phyloP scores from a whole-genome alignment of 1,140 invertebrate species.

The Pseudachorutes palmiensis region DNA sequence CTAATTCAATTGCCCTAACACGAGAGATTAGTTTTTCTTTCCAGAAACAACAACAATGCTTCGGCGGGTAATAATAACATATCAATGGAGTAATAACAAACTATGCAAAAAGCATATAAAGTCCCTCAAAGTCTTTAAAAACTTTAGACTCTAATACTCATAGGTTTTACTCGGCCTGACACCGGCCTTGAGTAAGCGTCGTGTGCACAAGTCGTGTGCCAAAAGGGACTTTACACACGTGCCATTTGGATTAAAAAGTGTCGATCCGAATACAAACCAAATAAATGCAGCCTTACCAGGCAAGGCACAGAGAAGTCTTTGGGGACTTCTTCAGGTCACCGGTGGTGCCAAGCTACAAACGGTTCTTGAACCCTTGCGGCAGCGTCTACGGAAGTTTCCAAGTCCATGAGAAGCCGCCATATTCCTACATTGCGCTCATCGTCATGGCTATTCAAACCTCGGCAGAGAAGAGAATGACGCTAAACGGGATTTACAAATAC shows the following conservation, averaged over 20 bases:
- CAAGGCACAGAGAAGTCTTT: too few relatives aligned
- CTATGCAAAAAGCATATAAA: not conserved
- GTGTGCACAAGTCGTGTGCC: too few relatives aligned
- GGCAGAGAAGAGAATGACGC: constrained; percentile 63
- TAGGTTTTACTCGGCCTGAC: not conserved
- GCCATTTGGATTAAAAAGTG: too few relatives aligned
- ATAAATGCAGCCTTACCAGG: too few relatives aligned
- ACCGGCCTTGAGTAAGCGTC: too few relatives aligned
- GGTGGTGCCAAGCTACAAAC: too few relatives aligned
- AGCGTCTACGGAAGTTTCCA: not conserved
- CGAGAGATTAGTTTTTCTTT: too few relatives aligned
- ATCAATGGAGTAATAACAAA: not conserved
- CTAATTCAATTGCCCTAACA: not conserved
- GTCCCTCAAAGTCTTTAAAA: not conserved
- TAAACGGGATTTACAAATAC: constrained; percentile 97
- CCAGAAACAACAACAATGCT: not conserved
- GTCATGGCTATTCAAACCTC: constrained; percentile 59
- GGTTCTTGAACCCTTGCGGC: not conserved
- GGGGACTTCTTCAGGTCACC: too few relatives aligned
- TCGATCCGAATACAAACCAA: too few relatives aligned
- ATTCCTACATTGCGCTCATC: constrained; percentile 95
- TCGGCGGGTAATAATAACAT: not conserved
- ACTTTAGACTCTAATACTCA: not conserved
- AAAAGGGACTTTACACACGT: too few relatives aligned
- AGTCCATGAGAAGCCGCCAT: constrained; percentile 64